These are phyloP conservation scores for Nymphicus hollandicus DNA, from an alignment of 2,113 vertebrate genomes.

Conservation along the genomic window DNA sequence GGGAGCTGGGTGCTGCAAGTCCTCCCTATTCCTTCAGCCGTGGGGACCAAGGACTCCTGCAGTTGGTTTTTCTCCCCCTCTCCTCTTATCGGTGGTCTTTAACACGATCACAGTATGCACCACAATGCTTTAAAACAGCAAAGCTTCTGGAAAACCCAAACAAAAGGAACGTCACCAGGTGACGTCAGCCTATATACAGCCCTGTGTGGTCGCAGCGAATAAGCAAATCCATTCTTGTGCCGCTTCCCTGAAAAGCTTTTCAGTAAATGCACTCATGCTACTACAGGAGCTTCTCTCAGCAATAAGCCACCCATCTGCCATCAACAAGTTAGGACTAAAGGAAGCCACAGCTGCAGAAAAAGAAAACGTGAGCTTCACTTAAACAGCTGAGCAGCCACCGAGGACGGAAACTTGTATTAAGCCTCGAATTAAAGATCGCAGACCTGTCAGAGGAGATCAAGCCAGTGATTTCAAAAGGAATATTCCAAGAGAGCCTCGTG, in stretches of 20 bases:
- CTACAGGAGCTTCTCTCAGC: slow-evolving; percentile 82
- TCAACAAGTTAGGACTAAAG: slow-evolving; percentile 95
- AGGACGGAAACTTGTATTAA: slow-evolving; percentile 67
- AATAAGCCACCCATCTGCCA: slow-evolving; percentile 89
- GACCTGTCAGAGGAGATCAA: slow-evolving; percentile 67
- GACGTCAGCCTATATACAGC: slow-evolving; percentile 99
- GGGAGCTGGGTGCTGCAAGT: background rate
- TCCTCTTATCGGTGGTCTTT: slow-evolving; percentile 30
- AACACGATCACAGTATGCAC: slow-evolving; percentile 60
- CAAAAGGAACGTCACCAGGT: slow-evolving; percentile 89
- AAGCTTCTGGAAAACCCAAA: slow-evolving; percentile 86
- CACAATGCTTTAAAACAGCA: slow-evolving; percentile 75
- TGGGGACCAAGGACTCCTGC: slow-evolving; percentile 36
- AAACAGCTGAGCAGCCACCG: slow-evolving; percentile 78
- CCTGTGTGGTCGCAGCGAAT: slow-evolving; percentile 95
- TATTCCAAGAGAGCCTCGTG: slow-evolving; percentile 61
- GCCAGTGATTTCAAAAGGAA: slow-evolving; percentile 72
- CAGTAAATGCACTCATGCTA: slow-evolving; percentile 89
- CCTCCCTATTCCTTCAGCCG: slow-evolving; percentile 31
- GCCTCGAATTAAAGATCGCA: slow-evolving; percentile 46
- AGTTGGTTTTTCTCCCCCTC: background rate
- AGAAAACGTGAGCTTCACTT: slow-evolving; percentile 81
- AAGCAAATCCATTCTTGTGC: slow-evolving; percentile 89
- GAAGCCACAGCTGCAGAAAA: slow-evolving; percentile 77
- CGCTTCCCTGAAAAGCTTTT: slow-evolving; percentile 86